phyloP scores from a whole-genome alignment of 2,113 vertebrate species.

The Prionailurus bengalensis region DNA sequence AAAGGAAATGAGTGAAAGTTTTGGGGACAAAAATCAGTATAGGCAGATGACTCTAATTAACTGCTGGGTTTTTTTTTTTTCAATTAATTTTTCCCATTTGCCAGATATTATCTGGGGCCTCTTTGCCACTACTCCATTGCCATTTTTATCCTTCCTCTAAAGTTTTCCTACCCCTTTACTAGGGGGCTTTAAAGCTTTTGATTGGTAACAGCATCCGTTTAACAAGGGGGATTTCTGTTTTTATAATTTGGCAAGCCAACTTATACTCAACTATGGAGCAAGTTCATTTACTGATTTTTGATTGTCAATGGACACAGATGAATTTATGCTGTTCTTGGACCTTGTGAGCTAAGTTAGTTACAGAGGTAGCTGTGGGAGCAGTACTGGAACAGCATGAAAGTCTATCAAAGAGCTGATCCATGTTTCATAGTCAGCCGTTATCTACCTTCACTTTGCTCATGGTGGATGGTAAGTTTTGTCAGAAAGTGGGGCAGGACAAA shows the following conservation, averaged over 20 bases:
- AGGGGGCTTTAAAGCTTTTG: background rate
- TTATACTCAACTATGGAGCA: background rate
- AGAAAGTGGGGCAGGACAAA: background rate
- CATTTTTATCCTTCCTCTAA: background rate
- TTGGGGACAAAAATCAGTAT: background rate
- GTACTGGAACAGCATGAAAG: background rate
- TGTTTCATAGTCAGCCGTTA: background rate
- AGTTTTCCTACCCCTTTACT: background rate
- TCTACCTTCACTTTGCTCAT: background rate
- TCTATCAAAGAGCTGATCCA: background rate
- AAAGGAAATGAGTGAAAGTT: background rate
- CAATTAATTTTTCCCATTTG: background rate
- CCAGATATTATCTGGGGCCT: background rate
- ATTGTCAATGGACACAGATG: background rate
- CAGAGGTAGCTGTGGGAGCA: background rate
- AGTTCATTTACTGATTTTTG: background rate
- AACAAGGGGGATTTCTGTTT: background rate
- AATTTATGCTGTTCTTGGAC: background rate
- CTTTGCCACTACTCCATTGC: background rate
- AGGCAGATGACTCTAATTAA: background rate
- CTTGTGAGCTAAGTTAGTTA: background rate
- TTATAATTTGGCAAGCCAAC: slow-evolving; percentile 13
- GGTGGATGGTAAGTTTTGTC: background rate
- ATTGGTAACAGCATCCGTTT: background rate
- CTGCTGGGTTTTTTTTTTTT: background rate